Conservation (phyloP, 2,797 vertebrate species). For the Parambassis ranga region DNA sequence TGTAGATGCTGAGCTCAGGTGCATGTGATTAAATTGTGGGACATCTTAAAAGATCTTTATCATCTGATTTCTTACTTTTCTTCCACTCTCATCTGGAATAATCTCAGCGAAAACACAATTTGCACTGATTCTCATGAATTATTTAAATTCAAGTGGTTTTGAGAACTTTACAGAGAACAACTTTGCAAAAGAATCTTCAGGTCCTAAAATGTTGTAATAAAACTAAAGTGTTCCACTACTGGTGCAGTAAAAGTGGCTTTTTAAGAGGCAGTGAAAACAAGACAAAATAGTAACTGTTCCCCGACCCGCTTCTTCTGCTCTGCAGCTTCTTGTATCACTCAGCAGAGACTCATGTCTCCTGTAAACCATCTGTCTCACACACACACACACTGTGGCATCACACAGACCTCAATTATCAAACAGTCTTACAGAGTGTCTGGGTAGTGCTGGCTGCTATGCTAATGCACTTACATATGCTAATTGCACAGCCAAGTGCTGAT, state of each 20-base stretch:
- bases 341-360: constrained; percentile 53
- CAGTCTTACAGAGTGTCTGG: constrained; percentile 52
- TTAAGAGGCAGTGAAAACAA: constrained; percentile 55
- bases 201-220: constrained; percentile 37
- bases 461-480: constrained; percentile 60
- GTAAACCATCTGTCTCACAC: constrained; percentile 62
- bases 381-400: constrained; percentile 23
- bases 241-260: constrained; percentile 37
- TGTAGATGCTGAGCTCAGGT: not conserved
- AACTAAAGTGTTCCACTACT: constrained; percentile 36
- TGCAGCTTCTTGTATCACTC: constrained; percentile 43
- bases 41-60: not conserved
- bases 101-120: not conserved
- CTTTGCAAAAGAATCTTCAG: constrained; percentile 31
- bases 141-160: constrained; percentile 5
- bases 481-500: constrained; percentile 41
- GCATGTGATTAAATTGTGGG: not conserved
- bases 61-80: not conserved
- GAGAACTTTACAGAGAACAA: not conserved
- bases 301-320: constrained; percentile 24
- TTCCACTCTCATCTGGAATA: not conserved
- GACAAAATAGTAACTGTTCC: constrained; percentile 43
- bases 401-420: constrained; percentile 69
- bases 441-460: constrained; percentile 31
- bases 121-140: not conserved